Conservation (phyloP, 2,888 invertebrate genomes). For the Bombyx huttoni region DNA sequence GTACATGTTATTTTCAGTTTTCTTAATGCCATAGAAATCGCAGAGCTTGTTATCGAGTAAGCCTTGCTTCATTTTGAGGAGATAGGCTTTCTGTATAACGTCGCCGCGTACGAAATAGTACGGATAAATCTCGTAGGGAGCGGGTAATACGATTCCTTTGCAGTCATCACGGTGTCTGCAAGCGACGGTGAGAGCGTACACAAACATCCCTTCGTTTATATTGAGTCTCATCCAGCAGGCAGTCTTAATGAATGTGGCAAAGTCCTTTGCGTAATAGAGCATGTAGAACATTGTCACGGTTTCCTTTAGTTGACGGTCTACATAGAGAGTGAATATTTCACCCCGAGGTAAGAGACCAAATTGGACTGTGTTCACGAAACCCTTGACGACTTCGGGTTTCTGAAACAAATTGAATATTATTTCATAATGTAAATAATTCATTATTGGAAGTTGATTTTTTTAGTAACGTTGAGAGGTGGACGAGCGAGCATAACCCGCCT, state of each 20-base stretch:
- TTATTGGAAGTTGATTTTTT: no score
- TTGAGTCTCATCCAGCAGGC: slow-evolving; percentile 67
- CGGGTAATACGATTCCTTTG: slow-evolving; percentile 64
- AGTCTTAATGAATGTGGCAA: slow-evolving; percentile 57
- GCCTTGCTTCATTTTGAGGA: slow-evolving; percentile 63
- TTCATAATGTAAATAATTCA: background rate
- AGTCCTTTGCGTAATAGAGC: slow-evolving; percentile 68
- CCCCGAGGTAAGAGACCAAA: slow-evolving; percentile 71
- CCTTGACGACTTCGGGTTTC: slow-evolving; percentile 72
- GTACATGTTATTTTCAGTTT: slow-evolving; percentile 61
- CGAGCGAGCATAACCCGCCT: no score
- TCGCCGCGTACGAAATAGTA: slow-evolving; percentile 78
- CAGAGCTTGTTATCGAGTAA: slow-evolving; percentile 58
- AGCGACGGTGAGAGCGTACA: slow-evolving; percentile 67
- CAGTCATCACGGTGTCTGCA: slow-evolving; percentile 65
- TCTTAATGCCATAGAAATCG: slow-evolving; percentile 65
- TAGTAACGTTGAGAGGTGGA: no score
- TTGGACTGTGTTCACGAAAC: slow-evolving; percentile 66
- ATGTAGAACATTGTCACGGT: slow-evolving; percentile 66
- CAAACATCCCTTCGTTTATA: slow-evolving; percentile 72
- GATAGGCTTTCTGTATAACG: slow-evolving; percentile 72
- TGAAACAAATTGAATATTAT: slow-evolving; percentile 21
- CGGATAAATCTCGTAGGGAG: slow-evolving; percentile 75
- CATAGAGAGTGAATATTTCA: slow-evolving; percentile 61
- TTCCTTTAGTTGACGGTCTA: slow-evolving; percentile 63